Conservation (phyloP, 2,113 vertebrate species). For the Ranitomeya imitator region DNA sequence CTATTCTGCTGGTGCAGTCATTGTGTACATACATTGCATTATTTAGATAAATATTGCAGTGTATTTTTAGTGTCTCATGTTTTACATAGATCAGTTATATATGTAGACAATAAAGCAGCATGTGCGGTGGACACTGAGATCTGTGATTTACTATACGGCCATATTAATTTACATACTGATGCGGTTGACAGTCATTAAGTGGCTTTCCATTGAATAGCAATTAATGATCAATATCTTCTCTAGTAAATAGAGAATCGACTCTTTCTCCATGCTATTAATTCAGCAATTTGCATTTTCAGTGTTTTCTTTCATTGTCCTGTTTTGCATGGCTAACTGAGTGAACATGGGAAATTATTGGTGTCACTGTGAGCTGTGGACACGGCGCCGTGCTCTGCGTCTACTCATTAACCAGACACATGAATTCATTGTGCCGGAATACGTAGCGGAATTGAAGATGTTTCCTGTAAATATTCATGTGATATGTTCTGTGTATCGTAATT, state of each 20-base stretch:
- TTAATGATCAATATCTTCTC: constrained; percentile 26
- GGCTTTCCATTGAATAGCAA: constrained; percentile 29
- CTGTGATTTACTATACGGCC: too few relatives aligned
- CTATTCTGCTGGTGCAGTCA: too few relatives aligned
- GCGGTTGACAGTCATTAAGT: not conserved
- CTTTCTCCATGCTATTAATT: not conserved
- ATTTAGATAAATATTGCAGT: not conserved
- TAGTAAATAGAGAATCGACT: constrained; percentile 37
- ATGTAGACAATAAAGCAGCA: too few relatives aligned
- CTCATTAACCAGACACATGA: not conserved
- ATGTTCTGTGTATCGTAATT: not conserved
- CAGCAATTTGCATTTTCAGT: constrained; percentile 15
- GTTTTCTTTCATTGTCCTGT: not conserved
- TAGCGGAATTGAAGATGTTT: not conserved
- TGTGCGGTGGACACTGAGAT: too few relatives aligned
- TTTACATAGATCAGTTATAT: too few relatives aligned
- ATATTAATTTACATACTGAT: not conserved
- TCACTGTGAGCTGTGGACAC: not conserved
- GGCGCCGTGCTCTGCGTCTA: too few relatives aligned
- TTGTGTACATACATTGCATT: too few relatives aligned
- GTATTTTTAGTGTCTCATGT: not conserved
- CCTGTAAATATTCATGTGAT: not conserved
- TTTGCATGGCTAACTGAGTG: not conserved
- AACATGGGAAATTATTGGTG: not conserved
- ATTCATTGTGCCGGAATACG: not conserved